phyloP scores from a whole-genome alignment of 1,140 invertebrate species.

The Nylanderia fulva region DNA sequence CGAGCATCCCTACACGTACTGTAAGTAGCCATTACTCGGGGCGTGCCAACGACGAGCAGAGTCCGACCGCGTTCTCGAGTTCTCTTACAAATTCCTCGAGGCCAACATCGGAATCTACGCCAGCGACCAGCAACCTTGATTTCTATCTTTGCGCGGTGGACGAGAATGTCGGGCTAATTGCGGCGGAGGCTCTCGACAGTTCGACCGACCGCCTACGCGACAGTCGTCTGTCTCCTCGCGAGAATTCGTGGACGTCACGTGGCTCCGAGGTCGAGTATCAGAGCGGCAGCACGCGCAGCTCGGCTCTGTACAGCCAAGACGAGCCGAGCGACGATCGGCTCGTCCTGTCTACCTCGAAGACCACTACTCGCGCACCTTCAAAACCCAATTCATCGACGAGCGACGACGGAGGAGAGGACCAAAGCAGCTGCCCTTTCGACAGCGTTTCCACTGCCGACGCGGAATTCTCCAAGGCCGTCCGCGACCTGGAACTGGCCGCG shows the following conservation, averaged over 20 bases:
- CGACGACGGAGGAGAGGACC: not conserved
- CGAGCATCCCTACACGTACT: conserved; percentile 12
- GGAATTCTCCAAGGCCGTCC: conserved; percentile 65
- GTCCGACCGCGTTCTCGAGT: not conserved
- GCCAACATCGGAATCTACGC: conserved; percentile 10
- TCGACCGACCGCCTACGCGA: conserved; percentile 65
- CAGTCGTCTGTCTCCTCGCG: conserved; percentile 24
- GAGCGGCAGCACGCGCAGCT: conserved; percentile 60
- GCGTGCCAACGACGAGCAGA: conserved; percentile 10
- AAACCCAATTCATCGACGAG: conserved; percentile 34
- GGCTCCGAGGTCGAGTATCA: conserved; percentile 63
- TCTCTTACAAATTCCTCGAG: conserved; percentile 20
- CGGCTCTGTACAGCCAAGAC: conserved; percentile 45
- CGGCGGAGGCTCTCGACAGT: conserved; percentile 68
- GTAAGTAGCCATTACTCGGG: conserved; percentile 30
- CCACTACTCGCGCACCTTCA: not conserved
- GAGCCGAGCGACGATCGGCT: conserved; percentile 48
- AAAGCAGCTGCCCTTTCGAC: not conserved
- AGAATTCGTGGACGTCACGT: conserved; percentile 50
- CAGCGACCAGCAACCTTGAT: conserved; percentile 54
- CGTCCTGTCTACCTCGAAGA: not conserved
- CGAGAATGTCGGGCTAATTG: conserved; percentile 72
- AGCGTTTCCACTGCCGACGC: conserved; percentile 19
- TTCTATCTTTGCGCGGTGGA: conserved; percentile 72
- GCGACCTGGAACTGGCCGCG: conserved; percentile 68